phyloP scores from a whole-genome alignment of 1,140 invertebrate species.

The Rhynchophorus ferrugineus region DNA sequence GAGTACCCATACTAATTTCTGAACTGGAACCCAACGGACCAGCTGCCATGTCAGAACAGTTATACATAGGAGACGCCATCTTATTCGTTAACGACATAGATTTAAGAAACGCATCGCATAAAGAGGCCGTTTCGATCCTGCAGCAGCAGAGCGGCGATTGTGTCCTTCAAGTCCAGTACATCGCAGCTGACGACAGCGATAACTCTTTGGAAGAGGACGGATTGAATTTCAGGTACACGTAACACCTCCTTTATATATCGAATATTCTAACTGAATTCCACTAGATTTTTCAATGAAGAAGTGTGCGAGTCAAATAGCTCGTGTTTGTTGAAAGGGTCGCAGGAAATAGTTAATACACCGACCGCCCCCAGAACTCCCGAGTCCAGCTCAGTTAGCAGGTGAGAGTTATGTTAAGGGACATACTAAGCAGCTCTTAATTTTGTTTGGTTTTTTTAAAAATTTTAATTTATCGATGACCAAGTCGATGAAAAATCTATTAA shows the following conservation, averaged over 20 bases:
- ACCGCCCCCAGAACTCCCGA: slow-evolving; percentile 57
- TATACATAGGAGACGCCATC: slow-evolving; percentile 79
- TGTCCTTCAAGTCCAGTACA: slow-evolving; percentile 63
- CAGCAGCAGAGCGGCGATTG: slow-evolving; percentile 63
- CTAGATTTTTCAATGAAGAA: slow-evolving; percentile 43
- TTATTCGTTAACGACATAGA: slow-evolving; percentile 70
- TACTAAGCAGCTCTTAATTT: background rate
- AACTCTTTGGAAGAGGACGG: slow-evolving; percentile 44
- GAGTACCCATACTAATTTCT: slow-evolving; percentile 78
- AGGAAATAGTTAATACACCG: slow-evolving; percentile 46
- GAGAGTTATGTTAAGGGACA: slow-evolving; percentile 30
- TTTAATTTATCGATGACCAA: too few relatives aligned
- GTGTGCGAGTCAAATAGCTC: slow-evolving; percentile 34
- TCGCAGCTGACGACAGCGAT: slow-evolving; percentile 61
- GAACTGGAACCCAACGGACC: slow-evolving; percentile 73
- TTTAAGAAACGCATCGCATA: slow-evolving; percentile 61
- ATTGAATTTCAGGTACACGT: slow-evolving; percentile 42
- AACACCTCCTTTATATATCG: too few relatives aligned
- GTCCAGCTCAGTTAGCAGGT: slow-evolving; percentile 38
- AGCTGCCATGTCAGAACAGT: slow-evolving; percentile 56
- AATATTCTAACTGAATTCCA: slow-evolving; percentile 6
- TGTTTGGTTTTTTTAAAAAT: too few relatives aligned
- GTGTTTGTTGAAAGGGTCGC: slow-evolving; percentile 29
- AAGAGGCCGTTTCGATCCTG: slow-evolving; percentile 65
- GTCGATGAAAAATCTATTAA: too few relatives aligned